phyloP scores from a whole-genome alignment of 1,140 invertebrate genomes.

The Monomorium pharaonis region DNA sequence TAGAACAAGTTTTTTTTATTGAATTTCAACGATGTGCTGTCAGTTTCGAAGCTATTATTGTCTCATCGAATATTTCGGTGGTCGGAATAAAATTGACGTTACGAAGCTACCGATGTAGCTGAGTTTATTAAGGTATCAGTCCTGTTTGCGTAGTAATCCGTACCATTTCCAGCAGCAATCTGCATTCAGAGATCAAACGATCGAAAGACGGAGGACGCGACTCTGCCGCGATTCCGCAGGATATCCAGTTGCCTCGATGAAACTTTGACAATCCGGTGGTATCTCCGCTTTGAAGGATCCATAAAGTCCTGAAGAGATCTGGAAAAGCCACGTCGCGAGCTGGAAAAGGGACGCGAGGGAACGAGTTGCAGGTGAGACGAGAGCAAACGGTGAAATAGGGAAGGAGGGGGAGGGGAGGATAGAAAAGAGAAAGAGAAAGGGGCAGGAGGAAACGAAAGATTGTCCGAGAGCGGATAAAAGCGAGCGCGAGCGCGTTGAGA shows the following conservation, averaged over 20 bases:
- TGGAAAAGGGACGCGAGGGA: conserved; percentile 2
- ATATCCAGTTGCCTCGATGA: conserved; percentile 25
- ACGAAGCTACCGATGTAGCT: neutral
- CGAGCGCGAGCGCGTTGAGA: conserved; percentile 62
- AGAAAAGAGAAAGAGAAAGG: neutral
- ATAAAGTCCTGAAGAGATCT: conserved; percentile 38
- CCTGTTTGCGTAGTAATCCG: neutral
- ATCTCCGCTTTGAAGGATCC: conserved; percentile 20
- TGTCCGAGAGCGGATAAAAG: conserved; percentile 65
- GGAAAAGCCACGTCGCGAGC: conserved; percentile 5
- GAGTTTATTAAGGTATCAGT: conserved; percentile 15
- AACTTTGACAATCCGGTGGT: conserved; percentile 58
- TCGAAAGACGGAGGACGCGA: neutral
- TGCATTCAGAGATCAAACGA: conserved; percentile 11
- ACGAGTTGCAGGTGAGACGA: conserved; percentile 33
- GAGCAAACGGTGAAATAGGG: neutral
- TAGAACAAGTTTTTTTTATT: conserved; percentile 54
- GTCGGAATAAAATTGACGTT: conserved; percentile 11
- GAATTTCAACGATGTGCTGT: conserved; percentile 36
- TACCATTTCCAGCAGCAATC: neutral
- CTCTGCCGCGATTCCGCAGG: neutral
- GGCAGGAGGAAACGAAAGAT: conserved; percentile 19
- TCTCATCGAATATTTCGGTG: conserved; percentile 34
- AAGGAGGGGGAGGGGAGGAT: neutral
- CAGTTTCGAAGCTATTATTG: conserved; percentile 45